phyloP scores from a whole-genome alignment of 2,113 vertebrate genomes.

The Malurus alboscapulatus region DNA sequence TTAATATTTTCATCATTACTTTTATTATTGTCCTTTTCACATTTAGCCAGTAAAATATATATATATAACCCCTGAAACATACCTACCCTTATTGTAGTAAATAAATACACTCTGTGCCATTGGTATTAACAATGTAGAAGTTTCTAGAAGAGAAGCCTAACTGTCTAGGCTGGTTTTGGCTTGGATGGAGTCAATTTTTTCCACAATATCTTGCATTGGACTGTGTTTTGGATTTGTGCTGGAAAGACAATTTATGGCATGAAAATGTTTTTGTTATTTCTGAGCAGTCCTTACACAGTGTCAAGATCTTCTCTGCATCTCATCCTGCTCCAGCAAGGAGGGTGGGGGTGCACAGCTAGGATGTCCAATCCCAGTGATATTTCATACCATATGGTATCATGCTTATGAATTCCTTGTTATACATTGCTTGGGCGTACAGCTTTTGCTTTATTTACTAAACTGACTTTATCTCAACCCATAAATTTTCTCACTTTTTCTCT shows the following conservation, averaged over 20 bases:
- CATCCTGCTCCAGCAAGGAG: not conserved
- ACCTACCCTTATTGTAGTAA: not conserved
- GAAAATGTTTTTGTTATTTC: not conserved
- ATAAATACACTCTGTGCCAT: not conserved
- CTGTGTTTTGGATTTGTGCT: not conserved
- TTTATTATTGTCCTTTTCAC: not conserved
- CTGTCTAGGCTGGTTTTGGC: not conserved
- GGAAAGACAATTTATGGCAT: not conserved
- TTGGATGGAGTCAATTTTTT: not conserved
- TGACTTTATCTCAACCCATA: not conserved
- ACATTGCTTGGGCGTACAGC: too few relatives aligned
- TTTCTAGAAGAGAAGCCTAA: not conserved
- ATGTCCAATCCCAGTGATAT: not conserved
- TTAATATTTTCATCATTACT: not conserved
- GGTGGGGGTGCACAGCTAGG: too few relatives aligned
- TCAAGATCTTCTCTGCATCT: not conserved
- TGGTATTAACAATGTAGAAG: not conserved
- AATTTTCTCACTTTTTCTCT: not conserved
- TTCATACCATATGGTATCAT: accelerated
- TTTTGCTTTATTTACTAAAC: not conserved
- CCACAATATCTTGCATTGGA: too few relatives aligned
- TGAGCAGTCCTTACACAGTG: not conserved
- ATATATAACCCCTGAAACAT: not conserved
- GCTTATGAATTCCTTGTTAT: not conserved
- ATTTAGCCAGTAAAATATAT: not conserved